These are phyloP conservation scores for Azorinus chamasolen DNA, from an alignment of 2,888 invertebrate genomes.

Conservation along the genomic window DNA sequence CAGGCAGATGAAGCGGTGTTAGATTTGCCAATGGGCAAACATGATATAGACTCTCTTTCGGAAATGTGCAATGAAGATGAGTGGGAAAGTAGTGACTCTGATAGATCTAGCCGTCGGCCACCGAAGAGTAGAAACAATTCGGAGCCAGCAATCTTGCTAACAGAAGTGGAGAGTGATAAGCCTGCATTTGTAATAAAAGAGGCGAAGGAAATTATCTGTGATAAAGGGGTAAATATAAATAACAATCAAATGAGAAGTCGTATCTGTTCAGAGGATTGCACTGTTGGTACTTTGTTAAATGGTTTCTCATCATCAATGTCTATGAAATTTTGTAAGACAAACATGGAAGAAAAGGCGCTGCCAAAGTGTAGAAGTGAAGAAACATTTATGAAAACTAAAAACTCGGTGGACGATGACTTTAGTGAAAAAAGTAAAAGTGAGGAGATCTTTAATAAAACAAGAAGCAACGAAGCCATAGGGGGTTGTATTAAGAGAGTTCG, in stretches of 20 bases:
- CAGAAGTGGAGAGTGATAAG: conserved; percentile 80
- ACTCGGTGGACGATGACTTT: conserved; percentile 29
- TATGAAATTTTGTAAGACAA: conserved; percentile 40
- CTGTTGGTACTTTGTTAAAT: conserved; percentile 32
- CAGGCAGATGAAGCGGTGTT: conserved; percentile 70
- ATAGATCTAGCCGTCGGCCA: conserved; percentile 18
- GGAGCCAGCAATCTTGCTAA: conserved; percentile 65
- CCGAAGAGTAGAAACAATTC: conserved; percentile 40
- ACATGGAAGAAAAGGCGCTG: conserved; percentile 24
- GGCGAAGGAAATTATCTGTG: conserved; percentile 10
- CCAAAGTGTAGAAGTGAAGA: conserved; percentile 55
- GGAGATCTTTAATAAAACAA: conserved; percentile 61
- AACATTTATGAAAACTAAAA: conserved; percentile 38
- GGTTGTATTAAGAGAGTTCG: conserved; percentile 57
- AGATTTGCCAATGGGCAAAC: conserved; percentile 65
- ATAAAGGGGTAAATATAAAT: conserved; percentile 3
- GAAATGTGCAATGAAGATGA: conserved; percentile 57
- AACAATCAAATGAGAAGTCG: conserved; percentile 25
- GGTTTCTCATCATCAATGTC: conserved; percentile 43
- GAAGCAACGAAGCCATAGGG: conserved; percentile 30
- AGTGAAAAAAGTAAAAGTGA: conserved; percentile 67
- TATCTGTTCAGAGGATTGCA: conserved; percentile 18
- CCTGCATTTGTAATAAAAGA: conserved; percentile 40
- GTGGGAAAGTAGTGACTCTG: conserved; percentile 28
- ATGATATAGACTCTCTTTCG: conserved; percentile 55